Conservation (phyloP, 2,888 invertebrate species). For the Apamea sordens region DNA sequence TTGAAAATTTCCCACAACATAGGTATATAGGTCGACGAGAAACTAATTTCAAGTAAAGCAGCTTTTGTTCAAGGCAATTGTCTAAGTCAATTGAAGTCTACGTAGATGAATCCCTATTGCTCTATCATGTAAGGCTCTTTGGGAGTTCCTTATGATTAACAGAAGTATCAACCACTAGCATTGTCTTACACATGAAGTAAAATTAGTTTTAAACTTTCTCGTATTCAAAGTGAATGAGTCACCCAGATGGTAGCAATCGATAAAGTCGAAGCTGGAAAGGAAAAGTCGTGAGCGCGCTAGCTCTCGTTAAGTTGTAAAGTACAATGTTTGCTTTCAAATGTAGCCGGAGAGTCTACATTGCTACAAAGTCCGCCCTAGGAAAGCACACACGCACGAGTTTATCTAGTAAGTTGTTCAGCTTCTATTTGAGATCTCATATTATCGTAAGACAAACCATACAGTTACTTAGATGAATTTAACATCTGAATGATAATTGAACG, state of each 20-base stretch:
- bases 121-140: neutral
- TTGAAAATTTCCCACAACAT: neutral
- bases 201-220: conserved; percentile 33
- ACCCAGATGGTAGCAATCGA: conserved; percentile 47
- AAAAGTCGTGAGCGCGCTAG: conserved; percentile 59
- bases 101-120: conserved; percentile 2
- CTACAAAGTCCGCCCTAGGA: conserved; percentile 10
- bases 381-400: conserved; percentile 17
- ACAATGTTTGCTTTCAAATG: conserved; percentile 47
- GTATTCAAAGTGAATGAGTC: conserved; percentile 39
- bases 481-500: neutral
- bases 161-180: conserved; percentile 16
- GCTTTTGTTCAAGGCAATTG: conserved; percentile 7
- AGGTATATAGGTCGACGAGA: neutral
- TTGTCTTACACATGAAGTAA: conserved; percentile 2
- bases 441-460: neutral
- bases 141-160: conserved; percentile 15
- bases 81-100: neutral
- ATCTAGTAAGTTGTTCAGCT: conserved; percentile 21
- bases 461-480: neutral
- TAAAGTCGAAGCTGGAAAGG: conserved; percentile 45
- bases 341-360: conserved; percentile 22
- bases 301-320: conserved; percentile 51
- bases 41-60: neutral
- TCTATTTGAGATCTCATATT: conserved; percentile 5